Evolutionary conservation across 2,797 vertebrate genomes (phyloP).

Genomic region (Pipistrellus kuhlii): DNA sequence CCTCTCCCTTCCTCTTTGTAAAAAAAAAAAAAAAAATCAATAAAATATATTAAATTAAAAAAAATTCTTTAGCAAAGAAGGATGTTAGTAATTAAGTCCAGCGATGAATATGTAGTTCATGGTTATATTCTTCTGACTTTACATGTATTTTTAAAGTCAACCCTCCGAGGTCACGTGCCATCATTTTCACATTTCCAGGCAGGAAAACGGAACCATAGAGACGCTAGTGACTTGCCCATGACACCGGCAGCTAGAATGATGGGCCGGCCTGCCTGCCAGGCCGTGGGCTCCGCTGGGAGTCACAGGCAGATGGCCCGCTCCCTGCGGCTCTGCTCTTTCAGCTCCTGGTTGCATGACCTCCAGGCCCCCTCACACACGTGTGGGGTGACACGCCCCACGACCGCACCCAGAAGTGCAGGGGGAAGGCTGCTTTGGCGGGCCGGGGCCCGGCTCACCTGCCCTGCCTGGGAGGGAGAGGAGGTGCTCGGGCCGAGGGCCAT

Average conservation of each 20-base stretch:
- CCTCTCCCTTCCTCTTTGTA: too few relatives aligned
- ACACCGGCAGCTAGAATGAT: too few relatives aligned
- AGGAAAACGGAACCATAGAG: neutral
- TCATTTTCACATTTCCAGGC: neutral
- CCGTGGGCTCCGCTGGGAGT: neutral
- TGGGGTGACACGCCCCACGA: neutral
- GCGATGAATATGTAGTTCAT: neutral
- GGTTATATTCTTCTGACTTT: neutral
- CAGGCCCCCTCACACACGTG: neutral
- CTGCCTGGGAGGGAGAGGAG: neutral
- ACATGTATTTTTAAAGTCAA: neutral
- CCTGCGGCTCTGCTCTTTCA: neutral
- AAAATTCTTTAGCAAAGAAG: neutral
- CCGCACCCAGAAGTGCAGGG: neutral
- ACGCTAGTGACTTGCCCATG: neutral
- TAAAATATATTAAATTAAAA: too few relatives aligned
- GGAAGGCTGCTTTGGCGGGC: neutral
- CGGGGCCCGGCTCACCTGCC: neutral
- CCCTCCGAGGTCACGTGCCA: neutral
- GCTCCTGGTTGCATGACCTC: neutral
- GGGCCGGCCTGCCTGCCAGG: neutral
- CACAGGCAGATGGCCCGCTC: neutral
- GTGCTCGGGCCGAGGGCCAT: neutral
- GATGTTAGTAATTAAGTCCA: neutral
- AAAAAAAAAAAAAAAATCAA: too few relatives aligned